These are phyloP conservation scores for Melanargia galathea DNA, from an alignment of 2,888 invertebrate species.

Conservation along the genomic window DNA sequence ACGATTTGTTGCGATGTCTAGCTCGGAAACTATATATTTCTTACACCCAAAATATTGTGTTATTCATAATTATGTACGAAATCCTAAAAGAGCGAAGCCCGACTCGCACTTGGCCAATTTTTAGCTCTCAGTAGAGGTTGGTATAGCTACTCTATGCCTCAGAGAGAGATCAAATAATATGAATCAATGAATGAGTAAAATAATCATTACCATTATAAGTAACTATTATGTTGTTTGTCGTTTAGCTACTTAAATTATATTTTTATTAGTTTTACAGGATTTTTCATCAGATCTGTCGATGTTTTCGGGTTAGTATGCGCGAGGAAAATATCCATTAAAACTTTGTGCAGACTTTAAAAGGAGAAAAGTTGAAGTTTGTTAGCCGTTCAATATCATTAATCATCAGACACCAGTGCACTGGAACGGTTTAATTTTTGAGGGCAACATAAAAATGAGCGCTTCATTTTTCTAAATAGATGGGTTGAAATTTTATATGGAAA, in stretches of 20 bases:
- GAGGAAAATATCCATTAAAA: conserved; percentile 67
- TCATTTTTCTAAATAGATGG: neutral
- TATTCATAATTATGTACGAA: no score
- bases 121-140: neutral
- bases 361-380: conserved; percentile 65
- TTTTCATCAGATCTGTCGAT: conserved; percentile 28
- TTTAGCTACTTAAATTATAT: neutral
- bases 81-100: no score
- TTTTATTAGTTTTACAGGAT: neutral
- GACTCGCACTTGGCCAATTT: no score
- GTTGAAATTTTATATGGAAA: no score
- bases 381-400: conserved; percentile 68
- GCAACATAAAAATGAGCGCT: neutral
- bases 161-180: no score
- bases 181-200: neutral
- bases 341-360: conserved; percentile 60
- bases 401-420: conserved; percentile 41
- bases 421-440: conserved; percentile 4
- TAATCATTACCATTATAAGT: neutral
- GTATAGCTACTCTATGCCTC: neutral
- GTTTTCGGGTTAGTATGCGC: conserved; percentile 54
- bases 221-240: neutral
- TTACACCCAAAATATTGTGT: no score
- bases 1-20: no score
- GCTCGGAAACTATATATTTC: no score